Conservation (phyloP, 1,140 invertebrate genomes). For the Caenorhabditis remanei region DNA sequence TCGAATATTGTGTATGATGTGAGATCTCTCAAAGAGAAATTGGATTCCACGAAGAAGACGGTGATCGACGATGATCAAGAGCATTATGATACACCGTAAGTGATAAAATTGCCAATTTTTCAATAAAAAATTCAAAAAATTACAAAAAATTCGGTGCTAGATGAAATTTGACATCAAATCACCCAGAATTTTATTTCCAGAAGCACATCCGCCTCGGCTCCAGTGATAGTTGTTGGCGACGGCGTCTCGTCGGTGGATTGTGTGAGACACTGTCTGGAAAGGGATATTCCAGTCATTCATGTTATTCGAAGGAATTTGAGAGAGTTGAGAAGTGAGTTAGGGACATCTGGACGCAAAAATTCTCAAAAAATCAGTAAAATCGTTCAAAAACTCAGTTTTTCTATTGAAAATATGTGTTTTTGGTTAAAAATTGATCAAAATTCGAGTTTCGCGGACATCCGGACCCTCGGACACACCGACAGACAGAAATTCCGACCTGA, state of each 20-base stretch:
- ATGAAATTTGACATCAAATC: neutral
- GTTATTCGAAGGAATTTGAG: conserved; percentile 71
- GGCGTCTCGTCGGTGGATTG: conserved; percentile 75
- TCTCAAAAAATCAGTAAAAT: too few species aligned
- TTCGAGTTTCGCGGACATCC: too few species aligned
- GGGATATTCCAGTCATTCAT: conserved; percentile 72
- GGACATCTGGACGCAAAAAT: too few species aligned
- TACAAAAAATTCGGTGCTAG: too few species aligned
- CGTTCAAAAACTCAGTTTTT: too few species aligned
- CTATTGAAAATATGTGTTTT: neutral
- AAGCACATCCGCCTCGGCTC: neutral
- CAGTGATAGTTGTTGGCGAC: conserved; percentile 73
- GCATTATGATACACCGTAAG: conserved; percentile 40
- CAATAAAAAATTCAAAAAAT: neutral
- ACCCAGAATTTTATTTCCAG: neutral
- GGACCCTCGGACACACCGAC: too few species aligned
- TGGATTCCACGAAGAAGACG: conserved; percentile 55
- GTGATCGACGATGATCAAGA: conserved; percentile 38
- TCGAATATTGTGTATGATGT: conserved; percentile 70
- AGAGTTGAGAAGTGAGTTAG: conserved; percentile 69
- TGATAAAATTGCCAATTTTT: neutral
- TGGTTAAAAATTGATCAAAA: too few species aligned
- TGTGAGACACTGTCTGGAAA: conserved; percentile 70
- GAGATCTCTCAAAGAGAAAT: conserved; percentile 60
- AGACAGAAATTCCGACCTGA: too few species aligned